These are phyloP conservation scores for Sebastes matsubarae DNA, from an alignment of 2,797 vertebrate species.

Conservation along the genomic window DNA sequence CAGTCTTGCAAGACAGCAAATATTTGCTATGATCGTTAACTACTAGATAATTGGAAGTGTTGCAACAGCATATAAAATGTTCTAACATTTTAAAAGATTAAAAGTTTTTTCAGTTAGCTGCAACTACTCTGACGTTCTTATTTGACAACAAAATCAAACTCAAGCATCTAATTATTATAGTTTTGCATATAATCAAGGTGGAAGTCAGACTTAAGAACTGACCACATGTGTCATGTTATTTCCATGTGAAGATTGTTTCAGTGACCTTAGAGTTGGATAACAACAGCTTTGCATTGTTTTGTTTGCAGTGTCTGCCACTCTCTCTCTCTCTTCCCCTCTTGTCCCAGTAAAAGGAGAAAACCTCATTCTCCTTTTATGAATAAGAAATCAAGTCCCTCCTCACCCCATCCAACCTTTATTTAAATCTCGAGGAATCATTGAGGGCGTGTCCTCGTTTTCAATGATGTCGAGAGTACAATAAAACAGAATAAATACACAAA, in stretches of 20 bases:
- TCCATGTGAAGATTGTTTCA: background rate
- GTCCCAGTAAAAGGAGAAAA: constrained; percentile 2
- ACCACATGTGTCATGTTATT: background rate
- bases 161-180: background rate
- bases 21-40: background rate
- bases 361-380: constrained; percentile 16
- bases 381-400: background rate
- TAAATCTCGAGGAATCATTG: no score
- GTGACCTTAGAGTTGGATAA: background rate
- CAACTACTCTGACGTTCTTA: background rate
- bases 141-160: background rate
- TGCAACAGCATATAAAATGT: background rate
- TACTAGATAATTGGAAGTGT: background rate
- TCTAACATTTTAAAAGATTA: background rate
- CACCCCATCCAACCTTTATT: background rate
- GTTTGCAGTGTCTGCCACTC: constrained; percentile 15
- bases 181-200: background rate
- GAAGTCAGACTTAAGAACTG: background rate
- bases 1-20: background rate
- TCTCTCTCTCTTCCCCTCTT: background rate
- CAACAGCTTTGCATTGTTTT: constrained; percentile 1
- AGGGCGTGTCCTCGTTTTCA: no score
- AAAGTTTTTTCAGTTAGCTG: background rate
- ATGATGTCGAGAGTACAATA: no score
- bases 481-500: no score